Evolutionary conservation across 35 echinoderm and acorn worm species (phyloP).

Genomic region (Ptychodera flava): DNA sequence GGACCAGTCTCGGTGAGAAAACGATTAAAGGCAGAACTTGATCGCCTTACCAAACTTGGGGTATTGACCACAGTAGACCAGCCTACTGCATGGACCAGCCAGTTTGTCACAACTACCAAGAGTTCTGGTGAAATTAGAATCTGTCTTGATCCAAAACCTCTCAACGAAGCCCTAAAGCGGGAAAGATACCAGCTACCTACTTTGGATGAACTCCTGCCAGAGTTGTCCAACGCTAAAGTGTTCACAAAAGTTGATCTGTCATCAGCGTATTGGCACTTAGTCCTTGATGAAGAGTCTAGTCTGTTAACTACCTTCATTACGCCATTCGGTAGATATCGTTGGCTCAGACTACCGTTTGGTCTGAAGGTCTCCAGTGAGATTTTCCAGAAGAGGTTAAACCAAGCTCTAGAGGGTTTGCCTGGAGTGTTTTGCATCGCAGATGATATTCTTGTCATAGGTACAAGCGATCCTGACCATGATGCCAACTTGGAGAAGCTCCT

Average conservation of each 20-base stretch:
- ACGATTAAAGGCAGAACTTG: slow-evolving; percentile 22
- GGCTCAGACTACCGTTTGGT: slow-evolving; percentile 62
- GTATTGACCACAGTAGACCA: slow-evolving; percentile 22
- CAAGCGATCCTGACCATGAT: too few relatives aligned
- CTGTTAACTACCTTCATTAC: slow-evolving; percentile 63
- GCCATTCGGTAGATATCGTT: slow-evolving; percentile 42
- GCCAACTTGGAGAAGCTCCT: too few relatives aligned
- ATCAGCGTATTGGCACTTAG: slow-evolving; percentile 37
- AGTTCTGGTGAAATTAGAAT: slow-evolving; percentile 6
- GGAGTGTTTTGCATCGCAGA: too few relatives aligned
- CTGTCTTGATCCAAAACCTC: slow-evolving; percentile 19
- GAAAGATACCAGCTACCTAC: slow-evolving; percentile 19
- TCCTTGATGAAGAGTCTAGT: slow-evolving; percentile 49
- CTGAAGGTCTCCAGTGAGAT: too few relatives aligned
- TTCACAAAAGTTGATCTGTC: slow-evolving; percentile 42
- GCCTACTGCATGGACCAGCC: slow-evolving; percentile 28
- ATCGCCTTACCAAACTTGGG: slow-evolving; percentile 15
- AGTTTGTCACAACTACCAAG: slow-evolving; percentile 20
- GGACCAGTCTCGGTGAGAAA: slow-evolving; percentile 3
- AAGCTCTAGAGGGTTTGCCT: too few relatives aligned
- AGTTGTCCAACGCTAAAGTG: slow-evolving; percentile 25
- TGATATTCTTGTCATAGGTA: too few relatives aligned
- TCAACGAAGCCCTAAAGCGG: slow-evolving; percentile 27
- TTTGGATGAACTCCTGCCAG: slow-evolving; percentile 19
- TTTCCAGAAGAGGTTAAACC: too few relatives aligned